Percentiles rank a stretch among this genome's conserved stretches.
Conservation (phyloP, 2,888 invertebrate genomes). For the Mesoligia furuncula region DNA sequence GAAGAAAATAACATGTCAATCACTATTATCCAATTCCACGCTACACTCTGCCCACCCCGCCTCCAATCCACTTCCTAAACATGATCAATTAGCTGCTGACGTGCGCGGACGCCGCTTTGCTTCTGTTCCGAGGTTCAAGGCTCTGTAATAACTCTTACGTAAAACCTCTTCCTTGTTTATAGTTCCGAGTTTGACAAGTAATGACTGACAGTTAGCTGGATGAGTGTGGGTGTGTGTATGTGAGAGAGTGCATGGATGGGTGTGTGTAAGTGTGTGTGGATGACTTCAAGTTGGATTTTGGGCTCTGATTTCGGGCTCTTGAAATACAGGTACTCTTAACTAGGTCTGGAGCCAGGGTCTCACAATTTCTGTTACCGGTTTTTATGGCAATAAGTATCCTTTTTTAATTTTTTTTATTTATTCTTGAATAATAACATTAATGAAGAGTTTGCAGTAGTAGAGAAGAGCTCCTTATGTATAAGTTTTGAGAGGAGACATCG, state of each 20-base stretch:
- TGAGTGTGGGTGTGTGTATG: neutral
- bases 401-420: no score
- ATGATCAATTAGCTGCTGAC: slow-evolving; percentile 55
- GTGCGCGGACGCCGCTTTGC: slow-evolving; percentile 61
- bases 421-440: neutral
- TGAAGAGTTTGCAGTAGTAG: neutral
- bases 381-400: no score
- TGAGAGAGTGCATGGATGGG: neutral
- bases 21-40: slow-evolving; percentile 4
- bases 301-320: no score
- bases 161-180: slow-evolving; percentile 43
- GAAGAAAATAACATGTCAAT: neutral
- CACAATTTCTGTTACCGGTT: no score
- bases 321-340: no score
- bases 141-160: slow-evolving; percentile 61
- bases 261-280: neutral
- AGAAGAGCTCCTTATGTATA: neutral
- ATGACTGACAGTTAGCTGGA: slow-evolving; percentile 12
- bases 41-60: slow-evolving; percentile 23
- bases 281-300: neutral
- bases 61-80: slow-evolving; percentile 48
- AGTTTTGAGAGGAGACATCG: no score
- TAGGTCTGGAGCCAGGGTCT: no score
- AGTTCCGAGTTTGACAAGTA: slow-evolving; percentile 53
- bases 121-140: slow-evolving; percentile 74